phyloP scores from a whole-genome alignment of 2,888 invertebrate species.

The Heliconius aoede region DNA sequence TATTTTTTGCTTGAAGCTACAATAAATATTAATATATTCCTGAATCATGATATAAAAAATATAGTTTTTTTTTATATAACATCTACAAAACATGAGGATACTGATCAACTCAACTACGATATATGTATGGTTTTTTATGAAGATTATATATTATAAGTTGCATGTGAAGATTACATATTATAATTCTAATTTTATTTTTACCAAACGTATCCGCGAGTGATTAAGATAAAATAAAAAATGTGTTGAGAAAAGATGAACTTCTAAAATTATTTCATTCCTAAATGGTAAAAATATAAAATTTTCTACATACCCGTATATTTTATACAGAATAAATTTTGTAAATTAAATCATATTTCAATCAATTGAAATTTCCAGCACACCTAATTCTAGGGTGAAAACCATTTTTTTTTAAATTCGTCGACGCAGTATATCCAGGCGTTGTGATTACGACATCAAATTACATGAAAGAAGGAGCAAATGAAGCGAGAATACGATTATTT shows the following conservation, averaged over 20 bases:
- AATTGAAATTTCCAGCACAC: background rate
- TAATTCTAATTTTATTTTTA: too few relatives aligned
- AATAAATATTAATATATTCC: too few relatives aligned
- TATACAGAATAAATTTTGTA: background rate
- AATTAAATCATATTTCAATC: background rate
- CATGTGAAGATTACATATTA: too few relatives aligned
- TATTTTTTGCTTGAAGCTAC: background rate
- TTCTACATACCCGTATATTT: background rate
- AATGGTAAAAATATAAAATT: too few relatives aligned
- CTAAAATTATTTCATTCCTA: background rate
- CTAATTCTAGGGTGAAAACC: background rate
- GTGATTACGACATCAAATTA: constrained; percentile 72
- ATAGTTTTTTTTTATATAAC: too few relatives aligned
- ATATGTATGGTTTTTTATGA: too few relatives aligned
- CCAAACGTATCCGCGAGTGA: too few relatives aligned
- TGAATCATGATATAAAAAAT: too few relatives aligned
- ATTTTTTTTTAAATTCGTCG: constrained; percentile 14
- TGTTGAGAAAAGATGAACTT: background rate
- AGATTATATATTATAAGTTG: too few relatives aligned
- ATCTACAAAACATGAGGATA: too few relatives aligned
- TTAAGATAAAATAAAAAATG: background rate
- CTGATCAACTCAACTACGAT: too few relatives aligned
- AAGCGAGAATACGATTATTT: constrained; percentile 76
- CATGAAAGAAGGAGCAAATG: constrained; percentile 71
- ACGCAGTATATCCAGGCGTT: constrained; percentile 50